phyloP scores from a whole-genome alignment of 2,797 vertebrate species.

The Megalops cyprinoides region DNA sequence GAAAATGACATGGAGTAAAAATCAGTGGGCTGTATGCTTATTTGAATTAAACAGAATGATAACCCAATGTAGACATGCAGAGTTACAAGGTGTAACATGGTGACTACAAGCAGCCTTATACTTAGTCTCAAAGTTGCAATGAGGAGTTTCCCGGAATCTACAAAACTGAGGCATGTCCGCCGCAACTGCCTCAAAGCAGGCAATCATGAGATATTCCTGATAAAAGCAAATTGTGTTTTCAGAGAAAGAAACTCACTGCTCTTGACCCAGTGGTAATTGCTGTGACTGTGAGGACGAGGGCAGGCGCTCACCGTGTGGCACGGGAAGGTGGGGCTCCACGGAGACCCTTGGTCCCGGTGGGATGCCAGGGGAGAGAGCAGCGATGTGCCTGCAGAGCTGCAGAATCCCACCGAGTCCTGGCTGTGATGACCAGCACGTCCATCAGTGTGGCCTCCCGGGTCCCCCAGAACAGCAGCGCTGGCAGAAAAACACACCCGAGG shows the following conservation, averaged over 20 bases:
- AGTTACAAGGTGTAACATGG: conserved; percentile 3
- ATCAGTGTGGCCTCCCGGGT: conserved; percentile 77
- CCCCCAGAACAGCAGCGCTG: conserved; percentile 70
- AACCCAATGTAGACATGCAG: background rate
- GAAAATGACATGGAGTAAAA: background rate
- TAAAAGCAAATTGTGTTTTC: background rate
- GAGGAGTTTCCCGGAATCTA: background rate
- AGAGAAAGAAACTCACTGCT: background rate
- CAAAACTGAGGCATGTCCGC: too few relatives aligned
- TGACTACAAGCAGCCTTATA: background rate
- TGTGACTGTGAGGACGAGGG: background rate
- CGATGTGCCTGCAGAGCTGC: conserved; percentile 30
- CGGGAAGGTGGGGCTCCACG: conserved; percentile 20
- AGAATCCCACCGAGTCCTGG: conserved; percentile 69
- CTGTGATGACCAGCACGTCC: conserved; percentile 77
- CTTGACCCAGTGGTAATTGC: background rate
- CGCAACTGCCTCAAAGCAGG: too few relatives aligned
- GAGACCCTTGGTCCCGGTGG: background rate
- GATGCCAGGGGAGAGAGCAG: conserved; percentile 15
- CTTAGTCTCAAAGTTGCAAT: too few relatives aligned
- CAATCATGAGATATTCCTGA: background rate
- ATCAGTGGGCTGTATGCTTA: background rate
- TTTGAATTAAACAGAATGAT: background rate
- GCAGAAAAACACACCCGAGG: conserved; percentile 75
- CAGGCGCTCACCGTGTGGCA: conserved; percentile 26